Percentiles rank a stretch among this genome's conserved stretches.
These are phyloP conservation scores for Simalia tracyae DNA, from an alignment of 2,797 vertebrate genomes.

Conservation along the genomic window DNA sequence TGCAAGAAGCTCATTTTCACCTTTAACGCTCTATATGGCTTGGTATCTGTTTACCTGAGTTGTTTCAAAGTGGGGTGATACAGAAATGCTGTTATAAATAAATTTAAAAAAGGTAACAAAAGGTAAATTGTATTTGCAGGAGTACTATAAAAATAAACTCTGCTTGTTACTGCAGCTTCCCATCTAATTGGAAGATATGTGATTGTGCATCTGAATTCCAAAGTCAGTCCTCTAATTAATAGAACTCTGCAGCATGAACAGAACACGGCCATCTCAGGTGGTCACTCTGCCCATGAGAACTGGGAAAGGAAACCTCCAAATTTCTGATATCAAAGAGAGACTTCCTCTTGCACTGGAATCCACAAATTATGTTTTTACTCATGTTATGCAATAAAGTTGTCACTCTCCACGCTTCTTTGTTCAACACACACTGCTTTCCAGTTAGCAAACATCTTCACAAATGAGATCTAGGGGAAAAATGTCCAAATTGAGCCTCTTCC, in stretches of 20 bases:
- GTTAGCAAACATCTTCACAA: neutral
- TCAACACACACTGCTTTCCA: neutral
- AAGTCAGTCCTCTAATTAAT: neutral
- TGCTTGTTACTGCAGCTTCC: neutral
- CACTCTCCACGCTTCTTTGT: neutral
- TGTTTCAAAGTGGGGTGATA: neutral
- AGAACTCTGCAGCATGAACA: neutral
- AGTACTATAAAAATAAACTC: neutral
- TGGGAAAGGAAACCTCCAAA: neutral
- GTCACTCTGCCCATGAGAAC: neutral
- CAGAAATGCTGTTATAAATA: neutral
- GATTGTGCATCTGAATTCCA: neutral
- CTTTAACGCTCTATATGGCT: neutral
- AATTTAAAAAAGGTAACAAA: neutral
- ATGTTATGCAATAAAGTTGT: neutral
- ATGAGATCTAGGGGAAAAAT: neutral
- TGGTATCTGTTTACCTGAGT: neutral
- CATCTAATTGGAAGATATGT: neutral
- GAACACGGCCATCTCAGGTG: neutral
- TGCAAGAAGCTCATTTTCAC: neutral
- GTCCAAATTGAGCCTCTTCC: neutral
- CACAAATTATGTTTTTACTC: slow-evolving; percentile 4
- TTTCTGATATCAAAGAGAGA: neutral
- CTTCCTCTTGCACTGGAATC: neutral
- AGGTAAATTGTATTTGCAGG: neutral